phyloP scores from a whole-genome alignment of 2,888 invertebrate species.

The Volucella zonaria region DNA sequence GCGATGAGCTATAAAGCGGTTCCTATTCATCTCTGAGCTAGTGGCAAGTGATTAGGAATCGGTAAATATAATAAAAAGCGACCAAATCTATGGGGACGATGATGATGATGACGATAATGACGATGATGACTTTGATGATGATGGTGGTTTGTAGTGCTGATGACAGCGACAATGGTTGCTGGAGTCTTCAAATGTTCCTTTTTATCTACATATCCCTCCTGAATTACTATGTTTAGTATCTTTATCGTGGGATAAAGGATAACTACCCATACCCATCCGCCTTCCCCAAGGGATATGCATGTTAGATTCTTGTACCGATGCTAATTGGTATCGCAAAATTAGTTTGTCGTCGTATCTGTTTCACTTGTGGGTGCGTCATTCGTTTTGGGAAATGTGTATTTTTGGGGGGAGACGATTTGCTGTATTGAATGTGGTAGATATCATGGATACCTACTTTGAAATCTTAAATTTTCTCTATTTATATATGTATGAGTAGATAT shows the following conservation, averaged over 20 bases:
- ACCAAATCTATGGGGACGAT: constrained; percentile 48
- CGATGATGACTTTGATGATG: constrained; percentile 22
- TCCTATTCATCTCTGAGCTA: constrained; percentile 58
- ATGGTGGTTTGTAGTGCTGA: too few species aligned
- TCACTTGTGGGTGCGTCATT: constrained; percentile 46
- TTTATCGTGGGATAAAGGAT: constrained; percentile 4
- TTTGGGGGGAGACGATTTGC: not conserved
- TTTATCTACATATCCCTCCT: constrained; percentile 35
- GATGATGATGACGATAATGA: constrained; percentile 16
- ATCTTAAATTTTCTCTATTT: too few species aligned
- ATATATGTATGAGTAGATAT: not conserved
- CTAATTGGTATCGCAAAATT: constrained; percentile 43
- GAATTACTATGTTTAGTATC: constrained; percentile 24
- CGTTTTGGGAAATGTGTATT: constrained; percentile 14
- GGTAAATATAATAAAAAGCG: constrained; percentile 67
- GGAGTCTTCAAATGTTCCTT: constrained; percentile 6
- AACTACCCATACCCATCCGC: not conserved
- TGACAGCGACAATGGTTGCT: not conserved
- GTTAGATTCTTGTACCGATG: not conserved
- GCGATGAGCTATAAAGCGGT: constrained; percentile 59
- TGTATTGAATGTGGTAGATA: too few species aligned
- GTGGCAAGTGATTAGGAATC: constrained; percentile 66
- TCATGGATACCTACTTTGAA: too few species aligned
- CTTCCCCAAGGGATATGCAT: constrained; percentile 11
- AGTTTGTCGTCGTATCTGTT: constrained; percentile 40